These are phyloP conservation scores for Coregonus sp. DNA, from an alignment of 2,797 vertebrate genomes.

Conservation along the genomic window DNA sequence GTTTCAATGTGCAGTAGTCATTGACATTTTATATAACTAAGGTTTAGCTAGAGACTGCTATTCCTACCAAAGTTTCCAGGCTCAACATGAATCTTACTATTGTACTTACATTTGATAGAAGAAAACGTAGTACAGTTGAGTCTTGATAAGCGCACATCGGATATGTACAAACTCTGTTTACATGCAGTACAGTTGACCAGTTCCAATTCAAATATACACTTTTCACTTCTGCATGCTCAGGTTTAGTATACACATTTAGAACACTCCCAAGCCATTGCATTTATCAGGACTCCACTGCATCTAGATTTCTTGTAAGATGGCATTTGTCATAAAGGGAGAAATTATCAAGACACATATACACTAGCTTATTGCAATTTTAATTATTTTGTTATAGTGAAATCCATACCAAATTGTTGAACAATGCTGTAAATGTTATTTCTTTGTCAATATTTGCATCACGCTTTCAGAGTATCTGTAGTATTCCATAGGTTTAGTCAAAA, in stretches of 20 bases:
- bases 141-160: neutral
- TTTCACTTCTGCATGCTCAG: neutral
- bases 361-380: neutral
- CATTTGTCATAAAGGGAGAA: neutral
- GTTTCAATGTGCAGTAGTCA: constrained; percentile 2
- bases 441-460: neutral
- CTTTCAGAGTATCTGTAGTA: neutral
- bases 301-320: neutral
- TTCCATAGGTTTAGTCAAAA: constrained; percentile 1
- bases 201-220: neutral
- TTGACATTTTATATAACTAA: neutral
- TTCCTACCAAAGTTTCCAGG: neutral
- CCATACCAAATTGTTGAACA: neutral
- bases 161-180: neutral
- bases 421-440: constrained; percentile 4
- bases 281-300: constrained; percentile 1
- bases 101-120: neutral
- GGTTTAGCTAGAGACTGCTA: neutral
- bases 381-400: constrained; percentile 4
- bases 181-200: neutral
- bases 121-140: neutral
- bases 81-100: neutral
- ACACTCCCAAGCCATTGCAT: neutral
- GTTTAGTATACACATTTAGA: neutral
- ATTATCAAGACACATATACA: neutral